phyloP scores from a whole-genome alignment of 2,797 vertebrate species.

The Natrix natrix region DNA sequence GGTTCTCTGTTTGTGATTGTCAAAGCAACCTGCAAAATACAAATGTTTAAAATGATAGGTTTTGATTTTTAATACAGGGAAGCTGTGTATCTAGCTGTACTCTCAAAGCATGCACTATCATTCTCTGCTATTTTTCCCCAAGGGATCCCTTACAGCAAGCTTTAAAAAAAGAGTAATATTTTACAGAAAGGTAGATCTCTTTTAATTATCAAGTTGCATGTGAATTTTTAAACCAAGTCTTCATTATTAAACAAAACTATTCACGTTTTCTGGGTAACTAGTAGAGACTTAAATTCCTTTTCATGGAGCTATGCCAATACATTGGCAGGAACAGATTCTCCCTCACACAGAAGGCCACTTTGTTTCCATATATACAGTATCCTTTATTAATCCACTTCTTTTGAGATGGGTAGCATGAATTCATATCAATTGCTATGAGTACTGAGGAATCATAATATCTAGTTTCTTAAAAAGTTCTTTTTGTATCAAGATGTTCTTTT shows the following conservation, averaged over 20 bases:
- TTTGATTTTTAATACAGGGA: constrained; percentile 43
- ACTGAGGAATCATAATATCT: neutral
- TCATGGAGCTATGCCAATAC: neutral
- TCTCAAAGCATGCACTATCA: constrained; percentile 36
- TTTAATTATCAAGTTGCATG: neutral
- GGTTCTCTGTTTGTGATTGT: constrained; percentile 33
- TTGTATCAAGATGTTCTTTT: neutral
- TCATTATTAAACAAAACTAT: neutral
- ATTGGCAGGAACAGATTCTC: neutral
- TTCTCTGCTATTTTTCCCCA: neutral
- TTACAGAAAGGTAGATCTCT: neutral
- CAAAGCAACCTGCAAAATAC: constrained; percentile 39
- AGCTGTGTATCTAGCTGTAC: constrained; percentile 29
- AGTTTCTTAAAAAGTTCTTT: neutral
- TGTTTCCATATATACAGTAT: neutral
- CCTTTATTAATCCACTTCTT: neutral
- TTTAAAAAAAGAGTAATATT: constrained; percentile 36
- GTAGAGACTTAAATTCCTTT: neutral
- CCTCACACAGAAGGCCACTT: neutral
- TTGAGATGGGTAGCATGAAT: neutral
- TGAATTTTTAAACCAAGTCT: constrained; percentile 29
- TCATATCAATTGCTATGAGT: neutral
- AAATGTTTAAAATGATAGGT: constrained; percentile 35
- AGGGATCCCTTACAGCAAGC: constrained; percentile 24
- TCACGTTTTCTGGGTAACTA: neutral